A percentile compares a stretch with the other conserved stretches of the same genome.
phyloP scores from a whole-genome alignment of 2,113 vertebrate species.

The Falco punctatus region DNA sequence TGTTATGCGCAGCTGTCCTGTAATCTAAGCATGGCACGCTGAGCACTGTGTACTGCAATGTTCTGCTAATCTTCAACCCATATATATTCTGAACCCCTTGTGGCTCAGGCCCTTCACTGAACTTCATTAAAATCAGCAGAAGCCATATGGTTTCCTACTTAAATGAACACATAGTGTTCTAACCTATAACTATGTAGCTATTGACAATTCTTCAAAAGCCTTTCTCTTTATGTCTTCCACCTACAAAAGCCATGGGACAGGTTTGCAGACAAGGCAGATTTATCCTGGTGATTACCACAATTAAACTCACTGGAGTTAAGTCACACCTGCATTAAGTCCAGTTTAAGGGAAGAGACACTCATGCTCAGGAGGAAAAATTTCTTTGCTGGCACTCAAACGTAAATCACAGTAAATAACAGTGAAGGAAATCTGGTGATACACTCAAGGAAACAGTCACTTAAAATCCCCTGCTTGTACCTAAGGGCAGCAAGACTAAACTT shows the following conservation, averaged over 20 bases:
- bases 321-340: not conserved
- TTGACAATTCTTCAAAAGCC: not conserved
- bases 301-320: not conserved
- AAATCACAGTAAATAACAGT: not conserved
- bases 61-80: not conserved
- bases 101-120: not conserved
- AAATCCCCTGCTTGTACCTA: not conserved
- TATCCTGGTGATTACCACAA: no score
- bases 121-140: not conserved
- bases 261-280: not conserved
- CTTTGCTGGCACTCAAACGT: not conserved
- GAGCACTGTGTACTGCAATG: not conserved
- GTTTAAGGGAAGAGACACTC: not conserved
- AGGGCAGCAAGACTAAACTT: not conserved
- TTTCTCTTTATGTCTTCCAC: not conserved
- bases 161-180: not conserved
- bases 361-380: not conserved
- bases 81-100: not conserved
- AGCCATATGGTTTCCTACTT: not conserved
- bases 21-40: fast-evolving
- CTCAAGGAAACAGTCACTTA: not conserved
- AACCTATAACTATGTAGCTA: not conserved
- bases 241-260: not conserved
- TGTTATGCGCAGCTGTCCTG: no score
- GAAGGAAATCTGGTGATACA: not conserved